Evolutionary conservation across 2,113 vertebrate species (phyloP).

Genomic region (Campylomormyrus numenius): DNA sequence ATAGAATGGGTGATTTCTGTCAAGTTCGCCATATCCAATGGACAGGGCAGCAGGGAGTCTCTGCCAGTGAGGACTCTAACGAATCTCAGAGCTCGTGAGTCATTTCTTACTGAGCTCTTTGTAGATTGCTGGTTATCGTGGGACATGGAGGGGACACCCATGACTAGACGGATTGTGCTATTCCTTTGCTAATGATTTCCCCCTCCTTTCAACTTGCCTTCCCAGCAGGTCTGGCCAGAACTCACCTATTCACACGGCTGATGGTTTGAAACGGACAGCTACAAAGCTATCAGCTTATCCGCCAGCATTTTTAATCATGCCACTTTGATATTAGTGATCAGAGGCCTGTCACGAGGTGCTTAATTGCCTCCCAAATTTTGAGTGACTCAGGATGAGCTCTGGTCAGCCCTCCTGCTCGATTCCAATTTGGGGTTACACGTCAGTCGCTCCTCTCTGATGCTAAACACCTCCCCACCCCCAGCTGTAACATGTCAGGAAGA

Average conservation of each 20-base stretch:
- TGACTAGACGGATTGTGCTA: not conserved
- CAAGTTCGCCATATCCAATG: not conserved
- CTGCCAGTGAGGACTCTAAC: not conserved
- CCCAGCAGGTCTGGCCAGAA: not conserved
- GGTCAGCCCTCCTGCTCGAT: not conserved
- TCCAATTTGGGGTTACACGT: not conserved
- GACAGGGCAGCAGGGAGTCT: not conserved
- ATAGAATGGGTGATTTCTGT: not conserved
- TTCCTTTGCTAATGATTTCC: not conserved
- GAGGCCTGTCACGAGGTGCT: not conserved
- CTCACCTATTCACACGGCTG: not conserved
- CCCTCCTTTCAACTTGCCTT: not conserved
- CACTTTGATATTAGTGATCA: slow-evolving; percentile 16
- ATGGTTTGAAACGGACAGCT: not conserved
- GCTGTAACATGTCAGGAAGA: not conserved
- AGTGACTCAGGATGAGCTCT: not conserved
- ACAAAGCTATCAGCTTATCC: not conserved
- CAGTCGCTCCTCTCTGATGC: not conserved
- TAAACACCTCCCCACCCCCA: not conserved
- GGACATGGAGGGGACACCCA: not conserved
- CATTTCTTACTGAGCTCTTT: not conserved
- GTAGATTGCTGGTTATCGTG: not conserved
- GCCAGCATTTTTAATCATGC: not conserved
- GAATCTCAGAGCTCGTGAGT: not conserved
- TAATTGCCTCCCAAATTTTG: slow-evolving; percentile 8